These are phyloP conservation scores for Gryon sp. DNA, from an alignment of 1,140 invertebrate species.

Conservation along the genomic window DNA sequence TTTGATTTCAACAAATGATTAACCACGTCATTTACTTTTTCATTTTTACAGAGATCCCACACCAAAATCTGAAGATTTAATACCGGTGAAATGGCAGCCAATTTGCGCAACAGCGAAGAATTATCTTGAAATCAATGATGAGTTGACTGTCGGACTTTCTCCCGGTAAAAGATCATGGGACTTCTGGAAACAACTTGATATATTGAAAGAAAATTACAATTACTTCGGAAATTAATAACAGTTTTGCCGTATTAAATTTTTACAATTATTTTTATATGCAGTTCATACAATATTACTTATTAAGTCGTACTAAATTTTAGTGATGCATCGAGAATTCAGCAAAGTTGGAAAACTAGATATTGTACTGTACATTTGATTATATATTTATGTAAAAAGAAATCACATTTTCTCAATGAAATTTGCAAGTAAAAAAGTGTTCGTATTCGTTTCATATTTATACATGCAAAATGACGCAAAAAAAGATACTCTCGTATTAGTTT, in stretches of 20 bases:
- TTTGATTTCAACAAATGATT: too few species aligned
- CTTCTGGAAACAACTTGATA: constrained; percentile 42
- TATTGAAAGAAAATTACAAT: constrained; percentile 8
- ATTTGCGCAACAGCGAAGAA: constrained; percentile 9
- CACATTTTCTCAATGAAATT: too few species aligned
- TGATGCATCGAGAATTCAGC: too few species aligned
- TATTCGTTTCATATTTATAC: too few species aligned
- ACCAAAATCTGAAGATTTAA: constrained; percentile 65
- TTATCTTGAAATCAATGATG: constrained; percentile 51
- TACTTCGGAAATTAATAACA: too few species aligned
- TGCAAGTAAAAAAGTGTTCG: too few species aligned
- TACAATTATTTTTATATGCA: background rate
- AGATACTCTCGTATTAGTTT: too few species aligned
- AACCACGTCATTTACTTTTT: background rate
- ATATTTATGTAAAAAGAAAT: too few species aligned
- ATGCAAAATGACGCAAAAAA: too few species aligned
- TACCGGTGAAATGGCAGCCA: constrained; percentile 72
- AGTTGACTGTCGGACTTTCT: constrained; percentile 21
- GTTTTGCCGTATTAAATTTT: background rate
- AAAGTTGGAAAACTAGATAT: too few species aligned
- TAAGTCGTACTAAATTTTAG: too few species aligned
- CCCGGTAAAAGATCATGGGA: constrained; percentile 42
- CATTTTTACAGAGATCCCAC: constrained; percentile 75
- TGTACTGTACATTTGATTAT: too few species aligned
- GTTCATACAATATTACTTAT: background rate